Conservation (phyloP, 2,888 invertebrate species). For the Dione juno region DNA sequence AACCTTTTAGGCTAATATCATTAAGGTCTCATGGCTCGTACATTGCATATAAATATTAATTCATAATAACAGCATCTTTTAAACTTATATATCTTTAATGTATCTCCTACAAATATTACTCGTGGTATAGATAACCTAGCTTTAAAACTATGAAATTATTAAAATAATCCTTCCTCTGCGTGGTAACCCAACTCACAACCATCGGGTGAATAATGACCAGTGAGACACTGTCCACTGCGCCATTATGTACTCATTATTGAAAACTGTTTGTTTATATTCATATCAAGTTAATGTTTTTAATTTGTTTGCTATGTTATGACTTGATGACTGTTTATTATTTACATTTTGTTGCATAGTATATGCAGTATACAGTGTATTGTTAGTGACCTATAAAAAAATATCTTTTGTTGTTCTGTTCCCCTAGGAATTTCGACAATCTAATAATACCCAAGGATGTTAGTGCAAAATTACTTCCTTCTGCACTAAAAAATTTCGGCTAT, state of each 20-base stretch:
- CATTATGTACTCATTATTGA: neutral
- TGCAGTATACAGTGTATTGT: neutral
- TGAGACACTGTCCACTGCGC: neutral
- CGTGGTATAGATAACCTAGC: too few relatives aligned
- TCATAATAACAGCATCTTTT: neutral
- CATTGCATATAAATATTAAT: neutral
- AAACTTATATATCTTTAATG: neutral
- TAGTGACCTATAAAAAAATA: neutral
- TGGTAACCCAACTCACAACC: neutral
- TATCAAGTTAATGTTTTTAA: neutral
- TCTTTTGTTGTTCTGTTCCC: too few relatives aligned
- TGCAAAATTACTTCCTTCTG: too few relatives aligned
- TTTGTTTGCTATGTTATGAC: conserved; percentile 1
- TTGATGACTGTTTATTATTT: conserved; percentile 12
- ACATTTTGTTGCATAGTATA: conserved; percentile 2
- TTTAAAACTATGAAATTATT: too few relatives aligned
- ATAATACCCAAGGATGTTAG: too few relatives aligned
- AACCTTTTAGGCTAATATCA: conserved; percentile 8
- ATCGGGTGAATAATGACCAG: neutral
- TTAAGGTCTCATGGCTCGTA: neutral
- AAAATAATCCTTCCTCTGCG: too few relatives aligned
- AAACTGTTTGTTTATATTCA: conserved; percentile 4
- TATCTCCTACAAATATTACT: too few relatives aligned
- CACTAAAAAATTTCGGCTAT: too few relatives aligned
- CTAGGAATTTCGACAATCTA: too few relatives aligned